A percentile compares a stretch with the other conserved stretches of the same genome.
Evolutionary conservation across 2,797 vertebrate species (phyloP).

Genomic region (Pangasius sanitwongsei): DNA sequence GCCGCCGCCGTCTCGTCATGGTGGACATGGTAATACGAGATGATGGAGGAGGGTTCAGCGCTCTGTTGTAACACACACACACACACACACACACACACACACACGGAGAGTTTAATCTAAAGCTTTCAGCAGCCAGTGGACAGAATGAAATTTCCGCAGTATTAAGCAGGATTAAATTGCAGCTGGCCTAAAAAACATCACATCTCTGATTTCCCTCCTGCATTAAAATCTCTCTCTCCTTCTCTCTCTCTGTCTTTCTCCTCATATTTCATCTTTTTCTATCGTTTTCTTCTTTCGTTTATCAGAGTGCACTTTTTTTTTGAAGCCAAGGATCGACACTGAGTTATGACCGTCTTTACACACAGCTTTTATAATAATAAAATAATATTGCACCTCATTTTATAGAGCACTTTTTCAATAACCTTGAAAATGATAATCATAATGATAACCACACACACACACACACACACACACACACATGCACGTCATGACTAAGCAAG

Average conservation of each 20-base stretch:
- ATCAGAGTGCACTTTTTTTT: not conserved
- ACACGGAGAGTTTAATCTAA: conserved; percentile 54
- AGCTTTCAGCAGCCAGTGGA: conserved; percentile 45
- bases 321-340: not conserved
- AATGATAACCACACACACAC: not conserved
- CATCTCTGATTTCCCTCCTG: conserved; percentile 2
- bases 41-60: not conserved
- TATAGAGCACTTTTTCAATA: not conserved
- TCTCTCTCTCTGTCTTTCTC: conserved; percentile 28
- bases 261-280: not conserved
- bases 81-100: conserved; percentile 9
- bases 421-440: not conserved
- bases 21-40: not conserved
- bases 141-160: conserved; percentile 55
- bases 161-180: conserved; percentile 63
- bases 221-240: not conserved
- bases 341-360: not conserved
- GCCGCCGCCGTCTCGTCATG: not conserved
- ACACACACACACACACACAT: not conserved
- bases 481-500: not conserved
- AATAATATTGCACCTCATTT: not conserved
- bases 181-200: conserved; percentile 54
- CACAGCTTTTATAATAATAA: not conserved
- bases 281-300: not conserved
- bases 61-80: not conserved